These are phyloP conservation scores for Plagodis dolabraria DNA, from an alignment of 2,888 invertebrate genomes.

Conservation along the genomic window DNA sequence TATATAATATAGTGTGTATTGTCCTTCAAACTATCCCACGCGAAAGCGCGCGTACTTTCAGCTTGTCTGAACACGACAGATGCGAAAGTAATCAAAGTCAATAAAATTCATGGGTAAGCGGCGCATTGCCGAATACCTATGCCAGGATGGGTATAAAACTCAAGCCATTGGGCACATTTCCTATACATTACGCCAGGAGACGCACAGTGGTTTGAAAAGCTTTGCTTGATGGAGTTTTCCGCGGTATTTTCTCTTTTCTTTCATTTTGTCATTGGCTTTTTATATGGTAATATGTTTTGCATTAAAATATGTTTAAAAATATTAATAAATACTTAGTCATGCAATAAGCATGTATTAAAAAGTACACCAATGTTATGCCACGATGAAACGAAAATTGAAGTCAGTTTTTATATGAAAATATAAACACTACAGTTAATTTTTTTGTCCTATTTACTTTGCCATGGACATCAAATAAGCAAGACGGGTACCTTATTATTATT, in stretches of 20 bases:
- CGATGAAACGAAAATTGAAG: no score
- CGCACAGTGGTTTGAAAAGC: slow-evolving; percentile 22
- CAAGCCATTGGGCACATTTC: slow-evolving; percentile 57
- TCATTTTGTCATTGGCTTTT: neutral
- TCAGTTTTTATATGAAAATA: no score
- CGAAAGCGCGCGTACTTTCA: neutral
- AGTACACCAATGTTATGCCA: no score
- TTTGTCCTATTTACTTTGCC: no score
- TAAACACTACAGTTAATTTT: no score
- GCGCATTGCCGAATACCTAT: slow-evolving; percentile 43
- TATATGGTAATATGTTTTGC: no score
- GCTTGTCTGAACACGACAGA: slow-evolving; percentile 17
- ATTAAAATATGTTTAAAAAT: no score
- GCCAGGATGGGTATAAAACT: slow-evolving; percentile 52
- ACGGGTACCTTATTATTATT: no score
- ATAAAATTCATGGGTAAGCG: slow-evolving; percentile 58
- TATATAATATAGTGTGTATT: neutral
- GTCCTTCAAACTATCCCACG: neutral
- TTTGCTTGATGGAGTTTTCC: neutral
- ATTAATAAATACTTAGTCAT: no score
- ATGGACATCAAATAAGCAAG: no score
- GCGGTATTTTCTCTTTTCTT: slow-evolving; percentile 1
- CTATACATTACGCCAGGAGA: slow-evolving; percentile 40
- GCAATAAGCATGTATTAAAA: no score
- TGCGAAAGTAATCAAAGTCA: slow-evolving; percentile 59